Evolutionary conservation across 2,113 vertebrate species (phyloP).

Genomic region (Mandrillus leucophaeus): DNA sequence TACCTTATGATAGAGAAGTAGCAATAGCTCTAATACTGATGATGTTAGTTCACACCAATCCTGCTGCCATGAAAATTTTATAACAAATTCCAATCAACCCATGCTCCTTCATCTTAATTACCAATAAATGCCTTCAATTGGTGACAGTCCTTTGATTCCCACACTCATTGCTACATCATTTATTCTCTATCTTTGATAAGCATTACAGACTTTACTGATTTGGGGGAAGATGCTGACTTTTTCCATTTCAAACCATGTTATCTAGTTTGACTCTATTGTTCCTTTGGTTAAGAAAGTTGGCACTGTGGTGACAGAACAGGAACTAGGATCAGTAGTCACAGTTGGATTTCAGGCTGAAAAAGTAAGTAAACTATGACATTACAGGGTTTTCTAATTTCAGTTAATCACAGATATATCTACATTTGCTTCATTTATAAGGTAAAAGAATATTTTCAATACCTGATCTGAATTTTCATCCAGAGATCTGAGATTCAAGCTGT

Average conservation of each 20-base stretch:
- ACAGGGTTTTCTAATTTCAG: not conserved
- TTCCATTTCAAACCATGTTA: not conserved
- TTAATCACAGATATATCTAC: not conserved
- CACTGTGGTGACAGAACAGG: not conserved
- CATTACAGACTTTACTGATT: not conserved
- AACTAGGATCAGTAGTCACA: not conserved
- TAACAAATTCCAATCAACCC: not conserved
- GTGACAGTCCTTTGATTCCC: not conserved
- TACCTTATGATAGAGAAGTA: not conserved
- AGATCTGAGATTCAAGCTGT: constrained; percentile 18
- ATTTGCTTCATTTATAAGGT: constrained; percentile 36
- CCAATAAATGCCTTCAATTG: not conserved
- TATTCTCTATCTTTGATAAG: constrained; percentile 3
- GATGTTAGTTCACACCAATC: constrained; percentile 13
- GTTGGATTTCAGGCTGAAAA: constrained; percentile 22
- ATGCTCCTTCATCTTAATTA: constrained; percentile 28
- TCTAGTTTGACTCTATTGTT: not conserved
- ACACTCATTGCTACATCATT: not conserved
- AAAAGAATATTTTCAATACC: constrained; percentile 23
- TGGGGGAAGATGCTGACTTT: not conserved
- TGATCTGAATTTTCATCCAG: constrained; percentile 34
- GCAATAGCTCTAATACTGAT: constrained; percentile 2
- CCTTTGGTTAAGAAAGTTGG: not conserved
- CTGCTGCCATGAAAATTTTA: constrained; percentile 13
- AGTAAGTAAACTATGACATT: not conserved